Base-by-base conservation (phyloP, 2,888 invertebrate species). In the Argyresthia albistria region DNA sequence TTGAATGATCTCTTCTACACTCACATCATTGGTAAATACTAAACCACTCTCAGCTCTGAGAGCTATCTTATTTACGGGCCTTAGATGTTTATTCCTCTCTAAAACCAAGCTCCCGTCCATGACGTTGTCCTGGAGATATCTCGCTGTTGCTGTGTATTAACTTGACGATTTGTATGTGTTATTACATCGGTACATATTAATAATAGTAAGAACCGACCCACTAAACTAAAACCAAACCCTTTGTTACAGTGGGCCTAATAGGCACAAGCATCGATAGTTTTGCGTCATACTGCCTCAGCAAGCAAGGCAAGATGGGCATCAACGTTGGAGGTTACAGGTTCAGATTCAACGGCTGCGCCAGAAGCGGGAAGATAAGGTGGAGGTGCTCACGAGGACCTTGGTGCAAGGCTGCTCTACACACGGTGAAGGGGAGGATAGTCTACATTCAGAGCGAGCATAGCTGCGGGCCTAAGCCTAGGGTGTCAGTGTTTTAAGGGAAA, bases 221-320 rank as follows among this genome's bases (percentile, higher is more conserved):
- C 16, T 9, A 45, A 16, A 45, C 16, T n/a, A 10, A 4, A 15
- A 10, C 35, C 2, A 6, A 49, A 14, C 2, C 8, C 36, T 57
- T 57, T 55, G 51, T 76, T 73, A 3, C 73, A 81, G 79, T 75
- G 48, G 79, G 80, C n/a, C 64, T 80, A 53, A 78, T 84, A 54
- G 82, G 84, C 25, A 71, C 79, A 6, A 81, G 83, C 0, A 66
- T 82, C 11, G 84, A 82, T 55, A 73, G 76, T 59, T 78, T 82
- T 57, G 86, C 87, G 0, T 82, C 86, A 9, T 87, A 87, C 70
- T 87, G 86, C 62, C 82, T 87, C 63, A 86, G 86, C 59, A 86
- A 87, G 61, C 87, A 87, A 58, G 87, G 87, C 14, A 87, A 87
- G 66, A 86, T 87, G 86, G 86, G 86, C 46, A 87, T 87, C 58